Percentiles rank a stretch among this genome's conserved stretches.
These are phyloP conservation scores for Xylophagus ater DNA, from an alignment of 2,888 invertebrate species.

Conservation along the genomic window DNA sequence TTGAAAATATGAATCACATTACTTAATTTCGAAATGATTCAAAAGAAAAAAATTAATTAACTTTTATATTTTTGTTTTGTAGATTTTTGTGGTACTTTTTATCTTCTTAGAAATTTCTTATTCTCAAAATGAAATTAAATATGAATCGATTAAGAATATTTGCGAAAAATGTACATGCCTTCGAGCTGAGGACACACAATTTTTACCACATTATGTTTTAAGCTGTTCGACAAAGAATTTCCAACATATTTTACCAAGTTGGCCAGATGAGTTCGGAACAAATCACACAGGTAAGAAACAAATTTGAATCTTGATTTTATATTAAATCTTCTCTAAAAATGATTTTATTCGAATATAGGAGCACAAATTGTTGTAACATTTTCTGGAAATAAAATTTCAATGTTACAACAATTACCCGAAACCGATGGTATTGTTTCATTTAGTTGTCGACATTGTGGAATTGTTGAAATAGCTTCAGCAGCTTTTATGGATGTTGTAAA, in stretches of 20 bases:
- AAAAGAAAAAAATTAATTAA: neutral
- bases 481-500: slow-evolving; percentile 36
- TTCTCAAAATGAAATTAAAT: neutral
- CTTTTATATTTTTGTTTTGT: neutral
- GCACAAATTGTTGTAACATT: slow-evolving; percentile 30
- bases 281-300: slow-evolving; percentile 25
- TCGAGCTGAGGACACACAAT: slow-evolving; percentile 23
- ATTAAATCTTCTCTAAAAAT: neutral
- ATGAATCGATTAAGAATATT: slow-evolving; percentile 28
- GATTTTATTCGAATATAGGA: slow-evolving; percentile 17
- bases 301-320: neutral
- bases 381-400: slow-evolving; percentile 30
- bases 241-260: slow-evolving; percentile 32
- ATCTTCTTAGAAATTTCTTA: slow-evolving; percentile 27
- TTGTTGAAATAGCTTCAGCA: slow-evolving; percentile 30
- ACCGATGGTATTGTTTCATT: slow-evolving; percentile 32
- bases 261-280: slow-evolving; percentile 33
- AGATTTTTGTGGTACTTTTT: slow-evolving; percentile 4
- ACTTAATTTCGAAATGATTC: neutral
- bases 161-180: slow-evolving; percentile 32
- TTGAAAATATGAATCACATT: too few relatives aligned
- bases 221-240: slow-evolving; percentile 31
- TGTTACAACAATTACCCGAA: slow-evolving; percentile 34
- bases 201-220: slow-evolving; percentile 25
- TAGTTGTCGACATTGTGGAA: slow-evolving; percentile 33